These are phyloP conservation scores for Spea hammondii DNA, from an alignment of 2,797 vertebrate genomes.

Conservation along the genomic window DNA sequence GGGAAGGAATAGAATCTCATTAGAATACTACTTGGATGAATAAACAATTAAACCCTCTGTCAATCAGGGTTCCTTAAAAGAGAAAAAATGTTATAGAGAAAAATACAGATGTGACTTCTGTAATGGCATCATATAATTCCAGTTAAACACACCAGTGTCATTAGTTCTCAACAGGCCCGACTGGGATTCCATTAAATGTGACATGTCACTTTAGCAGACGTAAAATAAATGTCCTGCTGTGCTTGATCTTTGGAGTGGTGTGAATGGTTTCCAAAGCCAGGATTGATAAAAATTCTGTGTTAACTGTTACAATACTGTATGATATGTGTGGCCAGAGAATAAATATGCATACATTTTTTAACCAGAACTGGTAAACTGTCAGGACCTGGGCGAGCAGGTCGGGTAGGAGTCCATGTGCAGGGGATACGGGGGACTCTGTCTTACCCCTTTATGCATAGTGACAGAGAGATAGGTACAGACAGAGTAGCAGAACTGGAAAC, in stretches of 20 bases:
- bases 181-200: slow-evolving; percentile 14
- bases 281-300: not conserved
- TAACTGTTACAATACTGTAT: not conserved
- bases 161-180: not conserved
- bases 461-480: too few relatives aligned
- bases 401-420: too few relatives aligned
- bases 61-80: slow-evolving; percentile 4
- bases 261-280: not conserved
- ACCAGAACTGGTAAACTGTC: too few relatives aligned
- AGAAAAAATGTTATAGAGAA: slow-evolving; percentile 12
- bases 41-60: slow-evolving; percentile 19
- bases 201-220: not conserved
- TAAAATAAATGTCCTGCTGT: slow-evolving; percentile 1
- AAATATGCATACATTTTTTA: too few relatives aligned
- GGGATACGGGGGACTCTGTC: too few relatives aligned
- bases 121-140: slow-evolving; percentile 12
- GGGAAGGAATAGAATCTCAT: slow-evolving; percentile 6
- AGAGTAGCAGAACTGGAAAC: too few relatives aligned
- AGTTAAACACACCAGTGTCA: slow-evolving; percentile 14
- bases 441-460: too few relatives aligned
- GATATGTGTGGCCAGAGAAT: not conserved
- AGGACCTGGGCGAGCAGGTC: too few relatives aligned
- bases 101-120: slow-evolving; percentile 8
- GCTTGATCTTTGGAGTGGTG: not conserved
- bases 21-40: not conserved